Conservation (phyloP, 2,113 vertebrate genomes). For the Hydropotes inermis region DNA sequence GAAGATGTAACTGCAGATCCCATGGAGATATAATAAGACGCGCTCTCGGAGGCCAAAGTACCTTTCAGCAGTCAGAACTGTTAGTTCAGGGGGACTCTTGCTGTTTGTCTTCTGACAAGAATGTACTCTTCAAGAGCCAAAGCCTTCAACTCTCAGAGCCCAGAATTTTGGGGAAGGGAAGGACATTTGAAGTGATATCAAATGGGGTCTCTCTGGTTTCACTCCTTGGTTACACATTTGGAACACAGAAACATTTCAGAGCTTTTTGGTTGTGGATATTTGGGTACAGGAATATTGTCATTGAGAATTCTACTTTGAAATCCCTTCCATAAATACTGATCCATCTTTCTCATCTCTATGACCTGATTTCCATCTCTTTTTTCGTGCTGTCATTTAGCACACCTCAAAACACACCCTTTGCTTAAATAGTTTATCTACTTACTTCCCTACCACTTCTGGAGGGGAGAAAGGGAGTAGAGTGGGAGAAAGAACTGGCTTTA, state of each 20-base stretch:
- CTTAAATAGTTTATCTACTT: not conserved
- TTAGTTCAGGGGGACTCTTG: not conserved
- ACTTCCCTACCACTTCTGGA: not conserved
- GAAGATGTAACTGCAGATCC: not conserved
- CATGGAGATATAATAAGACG: not conserved
- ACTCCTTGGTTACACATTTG: not conserved
- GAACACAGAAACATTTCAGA: not conserved
- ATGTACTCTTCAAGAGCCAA: not conserved
- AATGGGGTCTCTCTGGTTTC: not conserved
- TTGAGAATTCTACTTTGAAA: not conserved
- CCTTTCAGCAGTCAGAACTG: not conserved
- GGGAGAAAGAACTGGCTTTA: not conserved
- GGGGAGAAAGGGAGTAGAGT: not conserved
- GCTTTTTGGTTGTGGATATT: not conserved
- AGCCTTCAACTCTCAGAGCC: not conserved
- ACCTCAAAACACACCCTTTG: not conserved
- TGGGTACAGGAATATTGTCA: not conserved
- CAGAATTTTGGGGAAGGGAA: not conserved
- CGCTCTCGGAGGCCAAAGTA: not conserved
- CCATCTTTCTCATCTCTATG: not conserved
- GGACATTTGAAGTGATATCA: not conserved
- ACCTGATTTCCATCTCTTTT: not conserved
- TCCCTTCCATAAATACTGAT: not conserved
- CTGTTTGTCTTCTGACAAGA: not conserved
- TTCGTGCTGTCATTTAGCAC: not conserved